These are phyloP conservation scores for Anthopleura xanthogrammica DNA, from an alignment of 92 coral and sea anemone genomes.

Conservation along the genomic window DNA sequence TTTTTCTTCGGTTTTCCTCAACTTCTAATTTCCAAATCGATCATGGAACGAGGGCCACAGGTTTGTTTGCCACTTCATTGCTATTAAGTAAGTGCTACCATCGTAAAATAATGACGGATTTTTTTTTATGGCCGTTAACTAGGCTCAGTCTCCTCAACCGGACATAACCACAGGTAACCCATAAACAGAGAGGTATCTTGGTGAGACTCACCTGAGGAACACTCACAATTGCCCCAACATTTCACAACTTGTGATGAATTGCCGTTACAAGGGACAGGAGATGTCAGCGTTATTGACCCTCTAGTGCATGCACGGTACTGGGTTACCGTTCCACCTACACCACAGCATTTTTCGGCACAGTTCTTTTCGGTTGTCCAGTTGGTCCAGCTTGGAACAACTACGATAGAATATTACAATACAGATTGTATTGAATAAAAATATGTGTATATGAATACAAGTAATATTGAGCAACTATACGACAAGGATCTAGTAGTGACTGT, in stretches of 20 bases:
- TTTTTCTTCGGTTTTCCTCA: too few relatives aligned
- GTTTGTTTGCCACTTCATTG: too few relatives aligned
- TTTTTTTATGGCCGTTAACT: too few relatives aligned
- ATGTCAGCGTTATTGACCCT: slow-evolving; percentile 24
- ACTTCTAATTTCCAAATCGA: too few relatives aligned
- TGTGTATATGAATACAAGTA: too few relatives aligned
- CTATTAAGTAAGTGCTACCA: too few relatives aligned
- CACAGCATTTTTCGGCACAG: slow-evolving; percentile 36
- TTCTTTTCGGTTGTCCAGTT: slow-evolving; percentile 31
- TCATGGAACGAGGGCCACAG: too few relatives aligned
- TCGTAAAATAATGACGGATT: too few relatives aligned
- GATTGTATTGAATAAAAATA: too few relatives aligned
- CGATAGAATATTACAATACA: background rate
- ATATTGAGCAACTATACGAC: too few relatives aligned
- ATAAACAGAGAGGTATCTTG: background rate
- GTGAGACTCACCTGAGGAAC: slow-evolving; percentile 25
- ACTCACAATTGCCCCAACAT: slow-evolving; percentile 22
- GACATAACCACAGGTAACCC: background rate
- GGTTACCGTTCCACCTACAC: slow-evolving; percentile 34
- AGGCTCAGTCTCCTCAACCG: too few relatives aligned
- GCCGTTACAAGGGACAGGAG: slow-evolving; percentile 8
- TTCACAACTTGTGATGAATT: slow-evolving; percentile 12
- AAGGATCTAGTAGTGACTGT: too few relatives aligned
- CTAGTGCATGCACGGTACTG: slow-evolving; percentile 33
- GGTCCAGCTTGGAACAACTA: slow-evolving; percentile 34